A percentile compares a stretch with the other conserved stretches of the same genome.
phyloP scores from a whole-genome alignment of 2,888 invertebrate genomes.

The Leucophenga montana region DNA sequence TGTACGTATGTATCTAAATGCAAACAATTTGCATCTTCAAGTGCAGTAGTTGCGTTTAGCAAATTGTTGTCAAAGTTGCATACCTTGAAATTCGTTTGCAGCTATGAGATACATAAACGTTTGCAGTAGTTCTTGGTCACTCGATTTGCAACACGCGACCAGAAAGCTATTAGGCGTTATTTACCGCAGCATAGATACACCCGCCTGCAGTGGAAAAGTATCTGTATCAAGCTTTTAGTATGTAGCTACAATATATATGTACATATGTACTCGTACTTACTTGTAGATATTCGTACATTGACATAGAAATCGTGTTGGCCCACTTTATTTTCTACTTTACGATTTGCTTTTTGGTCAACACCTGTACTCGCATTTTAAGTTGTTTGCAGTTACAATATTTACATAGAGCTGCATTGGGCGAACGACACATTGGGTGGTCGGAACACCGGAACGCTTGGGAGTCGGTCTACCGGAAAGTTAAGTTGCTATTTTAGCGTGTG shows the following conservation, averaged over 20 bases:
- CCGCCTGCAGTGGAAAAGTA: neutral
- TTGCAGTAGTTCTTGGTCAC: neutral
- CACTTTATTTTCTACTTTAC: slow-evolving; percentile 45
- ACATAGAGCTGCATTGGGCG: slow-evolving; percentile 23
- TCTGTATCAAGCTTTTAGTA: neutral
- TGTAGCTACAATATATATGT: no score
- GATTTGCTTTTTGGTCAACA: slow-evolving; percentile 17
- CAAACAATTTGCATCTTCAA: neutral
- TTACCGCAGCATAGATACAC: neutral
- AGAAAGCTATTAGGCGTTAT: neutral
- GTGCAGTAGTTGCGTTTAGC: neutral
- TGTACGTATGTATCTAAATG: neutral
- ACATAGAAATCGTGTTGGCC: slow-evolving; percentile 53
- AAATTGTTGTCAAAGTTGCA: slow-evolving; percentile 16
- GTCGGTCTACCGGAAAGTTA: slow-evolving; percentile 46
- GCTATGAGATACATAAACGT: neutral
- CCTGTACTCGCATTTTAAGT: slow-evolving; percentile 21
- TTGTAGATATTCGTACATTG: slow-evolving; percentile 11
- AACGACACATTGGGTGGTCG: slow-evolving; percentile 17
- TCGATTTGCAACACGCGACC: slow-evolving; percentile 41
- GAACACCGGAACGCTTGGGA: slow-evolving; percentile 30
- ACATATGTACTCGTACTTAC: neutral
- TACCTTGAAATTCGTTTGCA: slow-evolving; percentile 9
- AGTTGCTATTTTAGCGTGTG: slow-evolving; percentile 11
- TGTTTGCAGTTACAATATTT: slow-evolving; percentile 2